Conservation (phyloP, 2,888 invertebrate species). For the Exocentrus adspersus region DNA sequence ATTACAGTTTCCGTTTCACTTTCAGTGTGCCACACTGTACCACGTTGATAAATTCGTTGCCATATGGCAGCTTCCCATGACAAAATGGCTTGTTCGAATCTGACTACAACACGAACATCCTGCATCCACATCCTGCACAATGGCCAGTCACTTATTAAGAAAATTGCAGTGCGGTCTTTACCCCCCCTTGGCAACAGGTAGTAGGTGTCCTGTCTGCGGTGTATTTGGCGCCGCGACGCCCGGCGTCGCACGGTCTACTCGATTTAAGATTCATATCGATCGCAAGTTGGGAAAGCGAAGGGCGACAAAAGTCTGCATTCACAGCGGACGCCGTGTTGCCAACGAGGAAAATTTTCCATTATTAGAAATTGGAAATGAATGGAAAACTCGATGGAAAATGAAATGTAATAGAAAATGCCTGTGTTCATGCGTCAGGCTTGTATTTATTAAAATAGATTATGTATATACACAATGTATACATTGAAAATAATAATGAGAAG, state of each 20-base stretch:
- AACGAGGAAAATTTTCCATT: not conserved
- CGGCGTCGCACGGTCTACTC: constrained; percentile 49
- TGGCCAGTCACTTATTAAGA: not conserved
- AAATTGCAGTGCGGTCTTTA: not conserved
- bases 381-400: too few species aligned
- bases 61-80: not conserved
- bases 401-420: too few species aligned
- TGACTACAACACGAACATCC: too few species aligned
- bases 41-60: not conserved
- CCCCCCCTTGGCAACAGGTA: constrained; percentile 45
- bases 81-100: too few species aligned
- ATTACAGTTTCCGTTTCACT: too few species aligned
- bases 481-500: too few species aligned
- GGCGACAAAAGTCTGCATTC: not conserved
- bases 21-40: not conserved
- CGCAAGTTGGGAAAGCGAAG: not conserved
- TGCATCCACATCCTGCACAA: not conserved
- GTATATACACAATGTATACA: too few species aligned
- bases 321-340: not conserved
- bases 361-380: not conserved
- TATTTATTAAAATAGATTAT: too few species aligned
- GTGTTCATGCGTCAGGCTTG: too few species aligned
- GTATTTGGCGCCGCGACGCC: constrained; percentile 40
- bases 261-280: constrained; percentile 18
- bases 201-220: constrained; percentile 42